Evolutionary conservation across 2,888 invertebrate genomes (phyloP), one percentile per base, ranked within the genome.

Genomic region (Xestia c-nigrum): DNA sequence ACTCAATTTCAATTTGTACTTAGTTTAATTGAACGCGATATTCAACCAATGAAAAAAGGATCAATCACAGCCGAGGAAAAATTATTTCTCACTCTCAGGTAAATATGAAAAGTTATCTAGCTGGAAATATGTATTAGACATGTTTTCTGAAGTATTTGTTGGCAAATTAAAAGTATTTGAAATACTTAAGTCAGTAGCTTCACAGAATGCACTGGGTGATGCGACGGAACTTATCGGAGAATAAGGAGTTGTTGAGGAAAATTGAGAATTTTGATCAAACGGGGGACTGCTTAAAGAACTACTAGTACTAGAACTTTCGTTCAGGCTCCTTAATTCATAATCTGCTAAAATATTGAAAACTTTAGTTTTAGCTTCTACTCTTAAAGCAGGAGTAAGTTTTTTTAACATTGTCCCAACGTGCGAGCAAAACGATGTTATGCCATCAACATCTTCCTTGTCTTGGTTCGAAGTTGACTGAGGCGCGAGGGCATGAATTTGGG

Each of bases 301-400:
- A 46, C 46, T 46, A 46, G 46, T 46, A 46, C 52, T 43, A 55
- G 65, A 55, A 55, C 65, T 16, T 73, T 73, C 9, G 55, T 73
- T 65, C 14, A 73, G 65, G 55, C 65, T 73, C 24, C 43, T 67
- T 47, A 74, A 67, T 68, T 75, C 46, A 10, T 46, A 46, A 46
- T 46, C 46, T 46, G 76, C 76, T 65, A 76, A 57, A 57, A 76
- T 31, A 71, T 76, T 76, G 66, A 76, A 76, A 55, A 76, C 64
- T 65, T 76, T 76, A 31, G 76, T 70, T 76, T 76, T 76, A 65
- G 76, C 76, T 57, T 76, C 71, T 57, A 76, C 71, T 70, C 57
- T 71, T 71, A 76, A 76, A 57, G 43, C 71, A 57, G 46, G 31
- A 31, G 31, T 31, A 31, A 31, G 31, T 31, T 31, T 31, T 31